These are phyloP conservation scores for Apistogramma diplotaenia DNA, from an alignment of 2,113 vertebrate genomes.

Conservation along the genomic window DNA sequence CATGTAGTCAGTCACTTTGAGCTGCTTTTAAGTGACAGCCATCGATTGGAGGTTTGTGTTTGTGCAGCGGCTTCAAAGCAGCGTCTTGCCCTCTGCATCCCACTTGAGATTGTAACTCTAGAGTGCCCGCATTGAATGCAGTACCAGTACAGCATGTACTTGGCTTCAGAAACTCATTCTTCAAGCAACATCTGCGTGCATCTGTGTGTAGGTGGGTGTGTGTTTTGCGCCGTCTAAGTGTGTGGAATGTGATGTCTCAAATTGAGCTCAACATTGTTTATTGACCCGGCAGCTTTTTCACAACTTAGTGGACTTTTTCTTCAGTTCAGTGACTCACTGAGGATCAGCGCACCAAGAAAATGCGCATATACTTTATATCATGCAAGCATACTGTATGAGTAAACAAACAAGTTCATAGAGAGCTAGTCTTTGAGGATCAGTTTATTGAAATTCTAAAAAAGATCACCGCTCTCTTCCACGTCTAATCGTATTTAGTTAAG, in stretches of 20 bases:
- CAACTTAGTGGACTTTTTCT: neutral
- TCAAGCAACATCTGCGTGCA: neutral
- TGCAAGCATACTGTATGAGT: neutral
- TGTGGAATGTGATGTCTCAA: conserved; percentile 6
- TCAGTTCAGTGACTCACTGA: neutral
- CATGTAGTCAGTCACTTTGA: conserved; percentile 56
- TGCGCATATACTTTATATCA: neutral
- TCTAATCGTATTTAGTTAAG: neutral
- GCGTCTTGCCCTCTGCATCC: conserved; percentile 48
- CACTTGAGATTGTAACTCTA: conserved; percentile 45
- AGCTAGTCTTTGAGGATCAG: neutral
- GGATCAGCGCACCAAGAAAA: neutral
- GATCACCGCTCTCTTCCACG: neutral
- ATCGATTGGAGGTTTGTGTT: conserved; percentile 63
- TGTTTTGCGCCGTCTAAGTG: conserved; percentile 3
- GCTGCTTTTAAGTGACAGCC: conserved; percentile 69
- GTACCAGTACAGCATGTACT: conserved; percentile 26
- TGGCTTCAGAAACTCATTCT: neutral
- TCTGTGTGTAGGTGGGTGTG: conserved; percentile 7
- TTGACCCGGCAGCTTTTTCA: conserved; percentile 6
- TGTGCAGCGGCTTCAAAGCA: conserved; percentile 58
- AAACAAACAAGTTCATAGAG: neutral
- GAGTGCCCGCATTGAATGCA: conserved; percentile 32
- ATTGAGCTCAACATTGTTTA: conserved; percentile 5
- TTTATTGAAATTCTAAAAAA: neutral